Evolutionary conservation across 2,113 vertebrate genomes (phyloP).

Genomic region (Mugil cephalus): DNA sequence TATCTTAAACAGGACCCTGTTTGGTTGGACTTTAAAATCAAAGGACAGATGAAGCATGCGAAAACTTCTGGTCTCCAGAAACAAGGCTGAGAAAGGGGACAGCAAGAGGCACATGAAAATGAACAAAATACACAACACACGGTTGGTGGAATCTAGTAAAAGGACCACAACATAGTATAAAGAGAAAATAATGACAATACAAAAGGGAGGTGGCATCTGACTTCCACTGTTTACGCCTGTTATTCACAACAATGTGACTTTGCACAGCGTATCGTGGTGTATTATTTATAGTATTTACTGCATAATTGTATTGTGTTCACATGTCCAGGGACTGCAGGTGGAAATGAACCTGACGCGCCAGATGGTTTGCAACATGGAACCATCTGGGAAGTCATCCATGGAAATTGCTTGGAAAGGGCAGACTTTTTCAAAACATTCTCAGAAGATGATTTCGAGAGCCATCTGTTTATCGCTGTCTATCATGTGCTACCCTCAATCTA

Average conservation of each 20-base stretch:
- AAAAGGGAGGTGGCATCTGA: neutral
- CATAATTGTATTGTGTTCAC: neutral
- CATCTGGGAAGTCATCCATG: too few relatives aligned
- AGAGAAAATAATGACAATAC: neutral
- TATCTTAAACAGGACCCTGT: neutral
- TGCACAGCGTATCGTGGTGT: neutral
- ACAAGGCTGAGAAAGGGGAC: conserved; percentile 15
- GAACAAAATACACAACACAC: neutral
- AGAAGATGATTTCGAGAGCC: too few relatives aligned
- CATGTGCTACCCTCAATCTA: too few relatives aligned
- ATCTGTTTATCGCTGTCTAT: too few relatives aligned
- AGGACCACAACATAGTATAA: neutral
- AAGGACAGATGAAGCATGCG: neutral
- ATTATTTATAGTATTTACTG: neutral
- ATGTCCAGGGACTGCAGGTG: neutral
- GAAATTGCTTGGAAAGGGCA: too few relatives aligned
- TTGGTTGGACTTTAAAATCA: neutral
- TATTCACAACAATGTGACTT: neutral
- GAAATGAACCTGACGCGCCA: neutral
- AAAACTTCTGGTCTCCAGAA: neutral
- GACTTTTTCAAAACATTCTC: too few relatives aligned
- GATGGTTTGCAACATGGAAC: too few relatives aligned
- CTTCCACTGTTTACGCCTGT: neutral
- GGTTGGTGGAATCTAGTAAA: neutral
- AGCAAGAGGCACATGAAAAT: conserved; percentile 13